Evolutionary conservation across 2,888 invertebrate species (phyloP).

Genomic region (Tenthredo scrophulariae): DNA sequence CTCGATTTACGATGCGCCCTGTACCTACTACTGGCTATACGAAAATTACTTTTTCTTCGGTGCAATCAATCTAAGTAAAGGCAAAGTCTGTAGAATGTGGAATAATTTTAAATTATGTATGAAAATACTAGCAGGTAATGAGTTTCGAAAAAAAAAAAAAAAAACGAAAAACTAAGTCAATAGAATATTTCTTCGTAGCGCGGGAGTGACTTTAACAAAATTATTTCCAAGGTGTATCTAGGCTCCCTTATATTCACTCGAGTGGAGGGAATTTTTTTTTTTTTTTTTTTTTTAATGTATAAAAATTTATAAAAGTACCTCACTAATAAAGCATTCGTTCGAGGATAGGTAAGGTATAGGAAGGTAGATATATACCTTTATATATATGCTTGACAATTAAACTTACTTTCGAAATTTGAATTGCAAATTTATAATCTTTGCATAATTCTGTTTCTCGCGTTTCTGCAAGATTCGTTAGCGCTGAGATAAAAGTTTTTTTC

Average conservation of each 20-base stretch:
- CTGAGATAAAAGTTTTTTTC: conserved; percentile 23
- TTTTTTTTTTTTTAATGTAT: neutral
- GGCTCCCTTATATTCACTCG: neutral
- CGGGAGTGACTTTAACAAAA: neutral
- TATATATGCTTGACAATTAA: conserved; percentile 43
- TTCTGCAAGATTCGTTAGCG: conserved; percentile 45
- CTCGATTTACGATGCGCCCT: neutral
- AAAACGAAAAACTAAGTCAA: neutral
- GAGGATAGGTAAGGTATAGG: neutral
- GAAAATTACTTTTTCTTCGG: neutral
- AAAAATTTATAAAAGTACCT: neutral
- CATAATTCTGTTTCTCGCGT: conserved; percentile 48
- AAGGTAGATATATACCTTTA: neutral
- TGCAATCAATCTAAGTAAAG: neutral
- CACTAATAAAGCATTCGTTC: conserved; percentile 34
- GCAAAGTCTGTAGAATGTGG: neutral
- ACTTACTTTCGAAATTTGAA: conserved; percentile 39
- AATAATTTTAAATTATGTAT: neutral
- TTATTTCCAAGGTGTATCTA: neutral
- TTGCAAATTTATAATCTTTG: conserved; percentile 49
- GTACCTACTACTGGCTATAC: neutral
- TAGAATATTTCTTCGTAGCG: neutral
- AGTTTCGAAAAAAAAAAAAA: neutral
- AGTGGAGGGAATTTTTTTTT: neutral
- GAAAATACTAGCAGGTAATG: neutral